phyloP scores from a whole-genome alignment of 2,113 vertebrate genomes.

The Cynocephalus volans region DNA sequence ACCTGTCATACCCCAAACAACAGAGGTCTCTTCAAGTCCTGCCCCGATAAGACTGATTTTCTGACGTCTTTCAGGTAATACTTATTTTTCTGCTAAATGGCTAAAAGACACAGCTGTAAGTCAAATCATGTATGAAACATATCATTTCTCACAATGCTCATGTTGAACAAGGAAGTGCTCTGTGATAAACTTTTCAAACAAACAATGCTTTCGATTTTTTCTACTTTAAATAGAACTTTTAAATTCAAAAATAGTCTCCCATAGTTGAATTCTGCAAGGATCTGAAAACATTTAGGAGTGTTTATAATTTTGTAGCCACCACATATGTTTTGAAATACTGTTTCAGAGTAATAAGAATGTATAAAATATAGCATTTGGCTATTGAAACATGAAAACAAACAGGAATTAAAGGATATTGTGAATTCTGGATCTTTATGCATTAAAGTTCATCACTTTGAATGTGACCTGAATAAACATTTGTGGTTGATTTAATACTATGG shows the following conservation, averaged over 20 bases:
- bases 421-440: constrained; percentile 76
- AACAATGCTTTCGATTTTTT: background rate
- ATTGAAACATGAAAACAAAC: constrained; percentile 74
- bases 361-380: constrained; percentile 67
- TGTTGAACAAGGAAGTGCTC: background rate
- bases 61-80: background rate
- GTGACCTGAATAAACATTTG: constrained; percentile 80
- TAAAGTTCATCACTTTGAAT: constrained; percentile 84
- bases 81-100: background rate
- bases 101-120: background rate
- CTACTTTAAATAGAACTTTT: background rate
- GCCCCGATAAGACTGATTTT: background rate
- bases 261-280: constrained; percentile 46
- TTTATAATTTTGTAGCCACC: constrained; percentile 60
- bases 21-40: background rate
- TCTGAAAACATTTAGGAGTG: background rate
- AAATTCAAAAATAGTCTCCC: constrained; percentile 43
- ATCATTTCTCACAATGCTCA: background rate
- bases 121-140: background rate
- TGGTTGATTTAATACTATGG: constrained; percentile 84
- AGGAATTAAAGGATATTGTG: constrained; percentile 62
- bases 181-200: background rate
- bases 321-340: constrained; percentile 68
- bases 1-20: background rate
- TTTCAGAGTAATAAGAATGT: constrained; percentile 47